Percentiles rank a stretch among this genome's conserved stretches.
Evolutionary conservation across 1,140 invertebrate genomes (phyloP).

Genomic region (Mamestra configurata): DNA sequence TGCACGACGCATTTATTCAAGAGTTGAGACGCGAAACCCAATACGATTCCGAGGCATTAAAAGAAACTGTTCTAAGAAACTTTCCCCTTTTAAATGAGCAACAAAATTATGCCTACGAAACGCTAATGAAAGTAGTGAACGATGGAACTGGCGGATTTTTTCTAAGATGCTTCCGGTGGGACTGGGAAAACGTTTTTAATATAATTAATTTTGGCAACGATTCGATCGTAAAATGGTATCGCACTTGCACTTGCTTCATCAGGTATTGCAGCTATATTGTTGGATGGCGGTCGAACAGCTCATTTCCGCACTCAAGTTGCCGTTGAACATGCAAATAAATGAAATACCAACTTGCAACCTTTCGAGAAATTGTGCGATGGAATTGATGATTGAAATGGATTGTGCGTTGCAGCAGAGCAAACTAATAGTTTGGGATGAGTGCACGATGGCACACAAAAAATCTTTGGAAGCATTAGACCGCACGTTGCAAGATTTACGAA

Average conservation of each 20-base stretch:
- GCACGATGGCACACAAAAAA: no score
- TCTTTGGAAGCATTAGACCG: constrained; percentile 77
- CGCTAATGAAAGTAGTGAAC: constrained; percentile 43
- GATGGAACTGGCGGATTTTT: constrained; percentile 45
- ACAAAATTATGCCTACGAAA: constrained; percentile 46
- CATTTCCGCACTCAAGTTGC: constrained; percentile 50
- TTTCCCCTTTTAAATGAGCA: constrained; percentile 33
- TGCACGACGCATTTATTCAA: constrained; percentile 59
- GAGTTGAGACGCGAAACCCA: constrained; percentile 73
- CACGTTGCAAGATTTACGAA: constrained; percentile 65
- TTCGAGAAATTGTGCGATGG: constrained; percentile 50
- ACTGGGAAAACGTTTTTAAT: constrained; percentile 49
- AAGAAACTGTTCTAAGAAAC: constrained; percentile 24
- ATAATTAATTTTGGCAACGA: constrained; percentile 51
- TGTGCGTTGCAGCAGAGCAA: constrained; percentile 37
- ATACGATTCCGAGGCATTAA: constrained; percentile 63
- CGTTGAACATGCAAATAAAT: constrained; percentile 37
- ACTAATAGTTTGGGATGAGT: no score
- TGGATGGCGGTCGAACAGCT: constrained; percentile 47
- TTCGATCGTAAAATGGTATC: constrained; percentile 46
- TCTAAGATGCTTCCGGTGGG: constrained; percentile 50
- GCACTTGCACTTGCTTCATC: constrained; percentile 49
- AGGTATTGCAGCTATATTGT: constrained; percentile 49
- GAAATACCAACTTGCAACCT: constrained; percentile 50
- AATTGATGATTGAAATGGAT: constrained; percentile 39